These are phyloP conservation scores for Lasioglossum calceatum DNA, from an alignment of 2,888 invertebrate species.

Conservation along the genomic window DNA sequence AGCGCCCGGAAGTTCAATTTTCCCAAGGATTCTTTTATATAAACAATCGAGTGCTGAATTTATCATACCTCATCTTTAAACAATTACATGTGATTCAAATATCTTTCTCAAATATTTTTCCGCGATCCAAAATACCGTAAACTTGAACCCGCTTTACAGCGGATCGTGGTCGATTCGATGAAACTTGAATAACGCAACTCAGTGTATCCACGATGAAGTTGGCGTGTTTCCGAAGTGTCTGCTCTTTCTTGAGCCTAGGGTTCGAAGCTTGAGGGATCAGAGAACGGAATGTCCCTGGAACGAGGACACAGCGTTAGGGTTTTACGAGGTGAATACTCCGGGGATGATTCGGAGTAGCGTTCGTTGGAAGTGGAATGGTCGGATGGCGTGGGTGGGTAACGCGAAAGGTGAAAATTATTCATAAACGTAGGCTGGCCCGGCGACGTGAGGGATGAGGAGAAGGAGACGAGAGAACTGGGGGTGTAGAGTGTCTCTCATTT, in stretches of 20 bases:
- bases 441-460: conserved; percentile 39
- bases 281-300: conserved; percentile 45
- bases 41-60: no score
- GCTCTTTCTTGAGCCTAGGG: background rate
- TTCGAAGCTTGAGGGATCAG: conserved; percentile 36
- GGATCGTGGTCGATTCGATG: no score
- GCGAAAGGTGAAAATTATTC: conserved; percentile 81
- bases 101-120: no score
- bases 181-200: no score
- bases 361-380: conserved; percentile 55
- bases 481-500: background rate
- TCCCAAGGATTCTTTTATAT: no score
- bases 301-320: conserved; percentile 58
- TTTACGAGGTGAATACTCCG: conserved; percentile 64
- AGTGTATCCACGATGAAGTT: background rate
- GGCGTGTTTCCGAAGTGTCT: background rate
- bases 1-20: no score
- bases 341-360: conserved; percentile 62
- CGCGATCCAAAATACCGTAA: no score
- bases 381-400: conserved; percentile 50
- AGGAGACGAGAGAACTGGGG: conserved; percentile 57
- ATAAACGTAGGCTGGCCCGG: conserved; percentile 79
- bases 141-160: no score
- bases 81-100: no score
- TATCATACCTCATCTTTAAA: no score